phyloP scores from a whole-genome alignment of 1,140 invertebrate species.

The Agrypnia vestita region DNA sequence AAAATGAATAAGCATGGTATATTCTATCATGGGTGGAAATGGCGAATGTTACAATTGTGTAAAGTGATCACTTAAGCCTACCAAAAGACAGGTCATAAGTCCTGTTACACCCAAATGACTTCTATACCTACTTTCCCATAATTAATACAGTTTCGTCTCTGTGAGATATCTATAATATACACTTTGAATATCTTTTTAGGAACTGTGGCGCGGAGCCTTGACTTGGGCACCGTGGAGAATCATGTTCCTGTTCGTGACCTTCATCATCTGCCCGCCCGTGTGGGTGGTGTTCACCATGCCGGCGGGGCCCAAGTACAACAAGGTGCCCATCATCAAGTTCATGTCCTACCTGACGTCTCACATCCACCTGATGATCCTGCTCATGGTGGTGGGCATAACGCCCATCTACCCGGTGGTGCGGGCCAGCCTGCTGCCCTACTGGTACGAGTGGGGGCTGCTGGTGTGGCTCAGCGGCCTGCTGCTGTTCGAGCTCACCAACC shows the following conservation, averaged over 20 bases:
- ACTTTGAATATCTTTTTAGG: conserved; percentile 74
- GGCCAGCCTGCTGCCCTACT: conserved; percentile 83
- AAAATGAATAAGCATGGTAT: no score
- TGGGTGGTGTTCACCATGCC: conserved; percentile 98
- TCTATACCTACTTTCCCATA: no score
- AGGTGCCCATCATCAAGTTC: conserved; percentile 98
- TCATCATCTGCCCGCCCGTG: conserved; percentile 94
- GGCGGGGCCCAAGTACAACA: conserved; percentile 95
- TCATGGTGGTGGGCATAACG: conserved; percentile 92
- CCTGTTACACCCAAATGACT: no score
- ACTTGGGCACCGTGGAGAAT: conserved; percentile 97
- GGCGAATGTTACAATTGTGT: no score
- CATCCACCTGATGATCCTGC: conserved; percentile 95
- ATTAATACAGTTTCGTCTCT: no score
- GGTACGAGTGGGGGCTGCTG: conserved; percentile 97
- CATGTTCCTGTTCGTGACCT: conserved; percentile 91
- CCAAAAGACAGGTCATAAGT: no score
- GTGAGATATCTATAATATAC: no score
- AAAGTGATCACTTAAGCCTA: no score
- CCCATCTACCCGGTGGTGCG: conserved; percentile 89
- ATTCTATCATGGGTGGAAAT: no score
- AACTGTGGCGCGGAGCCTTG: conserved; percentile 96
- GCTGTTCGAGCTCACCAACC: conserved; percentile 96
- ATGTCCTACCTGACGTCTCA: conserved; percentile 99
- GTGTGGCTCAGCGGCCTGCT: conserved; percentile 96